Evolutionary conservation across 2,113 vertebrate genomes (phyloP).

Genomic region (Mormyrus lacerda): DNA sequence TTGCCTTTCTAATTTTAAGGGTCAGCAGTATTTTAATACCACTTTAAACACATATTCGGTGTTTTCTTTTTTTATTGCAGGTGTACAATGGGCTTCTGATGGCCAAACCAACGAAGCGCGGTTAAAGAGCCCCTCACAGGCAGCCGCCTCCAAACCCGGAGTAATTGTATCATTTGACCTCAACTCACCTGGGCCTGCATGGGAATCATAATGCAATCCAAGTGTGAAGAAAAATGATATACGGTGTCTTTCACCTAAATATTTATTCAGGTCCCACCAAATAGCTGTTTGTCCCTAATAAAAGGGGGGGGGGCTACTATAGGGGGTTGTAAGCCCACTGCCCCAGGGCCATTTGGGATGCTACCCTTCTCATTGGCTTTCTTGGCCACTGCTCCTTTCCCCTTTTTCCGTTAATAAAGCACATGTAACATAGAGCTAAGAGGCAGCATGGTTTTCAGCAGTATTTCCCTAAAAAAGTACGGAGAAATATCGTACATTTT

Average conservation of each 20-base stretch:
- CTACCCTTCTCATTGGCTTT: constrained; percentile 63
- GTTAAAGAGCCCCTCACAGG: constrained; percentile 87
- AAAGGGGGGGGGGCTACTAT: constrained; percentile 46
- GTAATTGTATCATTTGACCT: constrained; percentile 98
- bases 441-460: not conserved
- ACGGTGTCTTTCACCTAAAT: constrained; percentile 92
- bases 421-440: too few species aligned
- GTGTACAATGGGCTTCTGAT: constrained; percentile 91
- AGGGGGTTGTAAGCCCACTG: constrained; percentile 51
- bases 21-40: constrained; percentile 85
- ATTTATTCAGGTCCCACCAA: constrained; percentile 86
- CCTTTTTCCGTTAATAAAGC: not conserved
- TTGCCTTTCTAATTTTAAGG: constrained; percentile 88
- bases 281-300: constrained; percentile 73
- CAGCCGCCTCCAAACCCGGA: constrained; percentile 92
- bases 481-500: not conserved
- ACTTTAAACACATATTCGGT: constrained; percentile 81
- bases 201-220: constrained; percentile 95
- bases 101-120: constrained; percentile 98
- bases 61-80: constrained; percentile 84
- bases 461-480: not conserved
- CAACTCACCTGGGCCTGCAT: constrained; percentile 90
- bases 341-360: constrained; percentile 53
- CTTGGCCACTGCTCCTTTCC: constrained; percentile 43
- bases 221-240: constrained; percentile 97